Evolutionary conservation across 2,113 vertebrate species (phyloP), one percentile per base, ranked within the genome.

Genomic region (Trematocara zebra): DNA sequence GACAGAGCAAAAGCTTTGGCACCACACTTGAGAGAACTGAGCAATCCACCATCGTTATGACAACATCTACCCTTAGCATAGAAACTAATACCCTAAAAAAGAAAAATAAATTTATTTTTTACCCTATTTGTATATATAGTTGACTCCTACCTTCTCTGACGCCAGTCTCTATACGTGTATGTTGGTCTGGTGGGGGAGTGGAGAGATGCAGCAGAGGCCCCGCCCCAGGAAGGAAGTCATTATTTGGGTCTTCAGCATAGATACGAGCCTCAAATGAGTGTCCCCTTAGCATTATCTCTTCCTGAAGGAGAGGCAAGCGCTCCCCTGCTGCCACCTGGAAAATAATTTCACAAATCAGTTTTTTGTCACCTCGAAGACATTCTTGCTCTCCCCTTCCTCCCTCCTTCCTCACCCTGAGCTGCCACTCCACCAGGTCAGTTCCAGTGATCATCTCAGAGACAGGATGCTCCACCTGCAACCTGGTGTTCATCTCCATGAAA

Each of bases 401-500:
- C n/a, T 9, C 35, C 6, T 23, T 28, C 95, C 95, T 96, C 90
- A 99, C 99, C 96, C 97, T 95, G 47, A 99, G 97, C 89, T 99
- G 99, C 99, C 99, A 99, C 88, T 99, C 98, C 94, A 99, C 98
- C 96, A 99, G 93, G 94, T 99, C 99, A 4, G 97, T 99, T 5
- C 97, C 98, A 7, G 99, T 99, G 96, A 99, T 95, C 98, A 99
- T 99, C 95, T 99, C 99, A 1, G 98, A 98, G 52, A 99, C 97
- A 0, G 99, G 99, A 80, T 99, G 99, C 80, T 99, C 99, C 82
- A 99, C 98, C 91, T 99, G 99, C 85, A 99, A 97, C 78, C 99
- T 97, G 17, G 99, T 99, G 91, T 99, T 99, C 99, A 99, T 99
- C 93, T 99, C 99, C 99, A 99, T 99, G 94, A 99, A 99, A 94